A percentile compares a stretch with the other conserved stretches of the same genome.
Conservation (phyloP, 2,113 vertebrate genomes). For the Eolophus roseicapilla region DNA sequence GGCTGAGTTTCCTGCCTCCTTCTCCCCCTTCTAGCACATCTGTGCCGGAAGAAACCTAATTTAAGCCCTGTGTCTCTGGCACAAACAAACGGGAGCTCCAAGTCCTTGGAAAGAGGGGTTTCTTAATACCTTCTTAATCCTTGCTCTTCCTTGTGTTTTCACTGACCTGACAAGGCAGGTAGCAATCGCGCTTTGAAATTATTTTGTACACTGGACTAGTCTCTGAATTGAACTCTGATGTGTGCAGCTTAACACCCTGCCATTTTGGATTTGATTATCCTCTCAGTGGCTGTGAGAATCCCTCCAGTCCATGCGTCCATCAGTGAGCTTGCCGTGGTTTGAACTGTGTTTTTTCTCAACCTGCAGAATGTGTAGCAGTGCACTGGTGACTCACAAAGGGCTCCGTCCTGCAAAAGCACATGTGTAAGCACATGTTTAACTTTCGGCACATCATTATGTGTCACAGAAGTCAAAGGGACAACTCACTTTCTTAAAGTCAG, state of each 20-base stretch:
- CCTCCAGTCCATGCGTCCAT: background rate
- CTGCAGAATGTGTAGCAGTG: background rate
- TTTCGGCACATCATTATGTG: background rate
- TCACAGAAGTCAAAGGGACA: background rate
- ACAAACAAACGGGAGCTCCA: background rate
- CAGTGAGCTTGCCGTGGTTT: background rate
- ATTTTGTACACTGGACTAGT: background rate
- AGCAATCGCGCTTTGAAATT: fast-evolving
- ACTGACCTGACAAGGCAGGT: background rate
- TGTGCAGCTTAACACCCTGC: background rate
- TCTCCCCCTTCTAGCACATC: constrained; percentile 17
- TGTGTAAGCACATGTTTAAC: background rate
- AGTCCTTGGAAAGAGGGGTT: background rate
- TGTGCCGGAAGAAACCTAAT: constrained; percentile 38
- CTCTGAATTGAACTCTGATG: background rate
- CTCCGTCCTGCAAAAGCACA: background rate
- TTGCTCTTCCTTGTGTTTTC: background rate
- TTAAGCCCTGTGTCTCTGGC: constrained; percentile 13
- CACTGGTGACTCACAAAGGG: background rate
- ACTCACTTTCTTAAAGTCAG: background rate
- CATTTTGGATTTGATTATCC: background rate
- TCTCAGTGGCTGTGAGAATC: fast-evolving
- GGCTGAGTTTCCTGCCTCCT: constrained; percentile 22
- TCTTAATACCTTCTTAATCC: background rate
- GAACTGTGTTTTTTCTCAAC: background rate